phyloP scores from a whole-genome alignment of 2,797 vertebrate species.

The Furcifer pardalis region DNA sequence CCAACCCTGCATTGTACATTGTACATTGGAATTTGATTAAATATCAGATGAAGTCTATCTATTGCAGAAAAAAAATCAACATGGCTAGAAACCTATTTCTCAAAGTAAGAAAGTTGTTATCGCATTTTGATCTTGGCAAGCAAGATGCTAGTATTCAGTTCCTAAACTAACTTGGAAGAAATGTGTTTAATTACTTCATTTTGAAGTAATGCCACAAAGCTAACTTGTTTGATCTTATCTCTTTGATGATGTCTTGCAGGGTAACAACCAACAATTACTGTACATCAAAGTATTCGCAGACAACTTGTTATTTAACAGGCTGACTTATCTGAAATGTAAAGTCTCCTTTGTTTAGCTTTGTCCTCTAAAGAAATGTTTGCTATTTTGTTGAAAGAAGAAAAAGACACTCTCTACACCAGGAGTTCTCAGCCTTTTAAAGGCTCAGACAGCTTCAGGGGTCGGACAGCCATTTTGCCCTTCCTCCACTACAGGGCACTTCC shows the following conservation, averaged over 20 bases:
- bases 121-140: conserved; percentile 10
- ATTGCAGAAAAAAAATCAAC: too few relatives aligned
- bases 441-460: too few relatives aligned
- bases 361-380: conserved; percentile 37
- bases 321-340: conserved; percentile 50
- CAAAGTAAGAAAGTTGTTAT: conserved; percentile 20
- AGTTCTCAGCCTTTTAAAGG: too few relatives aligned
- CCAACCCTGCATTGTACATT: too few relatives aligned
- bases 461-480: too few relatives aligned
- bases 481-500: too few relatives aligned
- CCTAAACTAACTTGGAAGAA: conserved; percentile 34
- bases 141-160: conserved; percentile 10
- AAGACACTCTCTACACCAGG: conserved; percentile 20
- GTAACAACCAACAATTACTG: conserved; percentile 56
- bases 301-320: conserved; percentile 46
- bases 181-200: conserved; percentile 31
- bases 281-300: conserved; percentile 50
- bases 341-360: conserved; percentile 47
- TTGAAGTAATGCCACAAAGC: conserved; percentile 43
- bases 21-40: not conserved
- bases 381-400: conserved; percentile 9
- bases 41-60: not conserved
- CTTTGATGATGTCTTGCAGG: conserved; percentile 43
- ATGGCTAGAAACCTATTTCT: not conserved
- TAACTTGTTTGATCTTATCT: conserved; percentile 58